phyloP scores from a whole-genome alignment of 2,113 vertebrate species.

The Penelope pileata region DNA sequence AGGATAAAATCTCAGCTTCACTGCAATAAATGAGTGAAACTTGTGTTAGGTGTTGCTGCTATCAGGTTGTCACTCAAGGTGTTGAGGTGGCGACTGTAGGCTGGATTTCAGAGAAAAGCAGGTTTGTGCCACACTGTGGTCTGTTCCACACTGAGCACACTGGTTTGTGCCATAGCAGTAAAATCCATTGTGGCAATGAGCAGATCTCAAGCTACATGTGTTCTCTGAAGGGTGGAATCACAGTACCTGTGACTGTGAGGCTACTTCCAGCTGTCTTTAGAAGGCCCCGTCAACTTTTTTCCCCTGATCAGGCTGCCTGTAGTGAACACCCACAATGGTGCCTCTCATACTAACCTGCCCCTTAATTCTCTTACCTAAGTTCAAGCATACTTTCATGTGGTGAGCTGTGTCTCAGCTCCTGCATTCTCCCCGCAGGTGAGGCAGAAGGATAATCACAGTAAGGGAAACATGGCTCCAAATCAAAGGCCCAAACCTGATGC shows the following conservation, averaged over 20 bases:
- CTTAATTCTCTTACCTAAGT: not conserved
- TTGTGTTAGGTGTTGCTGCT: not conserved
- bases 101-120: not conserved
- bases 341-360: no score
- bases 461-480: not conserved
- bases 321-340: no score
- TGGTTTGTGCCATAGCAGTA: not conserved
- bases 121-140: not conserved
- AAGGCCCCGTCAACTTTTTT: no score
- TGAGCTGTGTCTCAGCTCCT: not conserved
- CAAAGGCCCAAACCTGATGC: not conserved
- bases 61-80: not conserved
- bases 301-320: not conserved
- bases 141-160: fast-evolving
- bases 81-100: not conserved
- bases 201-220: not conserved
- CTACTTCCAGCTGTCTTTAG: no score
- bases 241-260: no score
- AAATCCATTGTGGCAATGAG: not conserved
- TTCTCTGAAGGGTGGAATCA: no score
- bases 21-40: not conserved
- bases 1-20: not conserved
- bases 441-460: not conserved
- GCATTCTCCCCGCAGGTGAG: not conserved
- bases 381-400: not conserved